These are phyloP conservation scores for Mormoops blainvillei DNA, from an alignment of 2,113 vertebrate species.

Conservation along the genomic window DNA sequence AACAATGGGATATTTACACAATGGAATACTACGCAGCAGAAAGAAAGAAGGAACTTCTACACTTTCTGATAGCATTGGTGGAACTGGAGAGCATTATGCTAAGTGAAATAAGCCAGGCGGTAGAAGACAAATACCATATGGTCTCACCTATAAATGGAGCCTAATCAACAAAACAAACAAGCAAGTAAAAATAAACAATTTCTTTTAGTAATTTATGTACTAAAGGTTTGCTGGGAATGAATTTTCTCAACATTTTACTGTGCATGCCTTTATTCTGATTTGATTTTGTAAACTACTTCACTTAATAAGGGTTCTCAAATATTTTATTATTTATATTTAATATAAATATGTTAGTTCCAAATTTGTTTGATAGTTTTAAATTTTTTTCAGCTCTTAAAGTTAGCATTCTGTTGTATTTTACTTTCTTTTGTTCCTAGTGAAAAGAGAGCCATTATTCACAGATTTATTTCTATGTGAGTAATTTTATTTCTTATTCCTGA, in stretches of 20 bases:
- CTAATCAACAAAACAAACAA: no score
- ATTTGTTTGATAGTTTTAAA: not conserved
- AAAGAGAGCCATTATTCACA: not conserved
- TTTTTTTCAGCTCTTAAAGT: not conserved
- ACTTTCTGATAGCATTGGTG: no score
- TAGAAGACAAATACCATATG: no score
- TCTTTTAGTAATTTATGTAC: not conserved
- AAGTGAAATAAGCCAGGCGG: no score
- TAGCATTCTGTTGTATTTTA: not conserved
- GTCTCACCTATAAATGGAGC: no score
- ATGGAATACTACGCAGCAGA: no score
- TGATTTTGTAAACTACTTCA: not conserved
- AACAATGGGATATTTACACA: no score
- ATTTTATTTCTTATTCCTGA: not conserved
- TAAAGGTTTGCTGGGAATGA: not conserved
- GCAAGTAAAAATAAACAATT: not conserved
- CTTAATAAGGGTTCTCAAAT: not conserved
- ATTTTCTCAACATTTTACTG: not conserved
- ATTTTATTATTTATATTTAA: not conserved
- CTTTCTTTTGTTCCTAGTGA: not conserved
- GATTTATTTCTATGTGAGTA: not conserved
- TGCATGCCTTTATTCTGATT: not conserved
- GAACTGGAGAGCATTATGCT: no score
- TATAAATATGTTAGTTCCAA: not conserved
- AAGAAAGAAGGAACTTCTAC: no score